Base-by-base conservation (phyloP, 2,797 vertebrate species). In the Nyctalus aviator region DNA sequence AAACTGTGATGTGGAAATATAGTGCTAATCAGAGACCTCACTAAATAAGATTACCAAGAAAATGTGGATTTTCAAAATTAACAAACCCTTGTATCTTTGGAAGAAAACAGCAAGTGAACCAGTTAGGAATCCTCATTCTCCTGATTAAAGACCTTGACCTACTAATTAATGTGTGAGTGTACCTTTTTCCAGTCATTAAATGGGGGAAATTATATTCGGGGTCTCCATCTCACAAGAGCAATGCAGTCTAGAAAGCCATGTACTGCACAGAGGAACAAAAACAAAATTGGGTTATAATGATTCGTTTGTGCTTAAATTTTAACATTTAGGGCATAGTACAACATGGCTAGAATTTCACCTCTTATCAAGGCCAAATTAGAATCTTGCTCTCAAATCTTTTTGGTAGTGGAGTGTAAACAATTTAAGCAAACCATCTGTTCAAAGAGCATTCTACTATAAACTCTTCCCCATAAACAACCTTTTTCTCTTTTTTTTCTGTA, bases 361-460 rank as follows among this genome's bases (percentile, higher is more conserved):
- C 15, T 6, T n/a, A 92, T 62, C 48, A 90, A 85, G 68, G 53
- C 79, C 89, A 91, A 93, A 81, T 92, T 75, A 82, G 27, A 83
- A 88, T 90, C n/a, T 84, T 92, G 27, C 84, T 94, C 77, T 48
- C 78, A 82, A 68, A 84, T 71, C 46, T 88, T 84, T 92, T 85
- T 69, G 72, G 71, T 88, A 25, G 14, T 85, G 6, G 37, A 88
- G 53, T 90, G 12, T 50, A 95, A 95, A 91, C 59, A 92, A 87
- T 72, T 66, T 77, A 93, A 93, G 84, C 41, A 93, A 93, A 57
- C 68, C 90, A 93, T 68, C 85, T 95, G 85, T 78, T 88, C 76
- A 86, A 75, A 87, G 77, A 73, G 30, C 57, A 84, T 76, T 95
- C 48, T 73, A 44, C 25, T 55, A 66, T 73, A 76, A 85, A 94